Conservation (phyloP, 2,113 vertebrate species). For the Aviceda subcristata region DNA sequence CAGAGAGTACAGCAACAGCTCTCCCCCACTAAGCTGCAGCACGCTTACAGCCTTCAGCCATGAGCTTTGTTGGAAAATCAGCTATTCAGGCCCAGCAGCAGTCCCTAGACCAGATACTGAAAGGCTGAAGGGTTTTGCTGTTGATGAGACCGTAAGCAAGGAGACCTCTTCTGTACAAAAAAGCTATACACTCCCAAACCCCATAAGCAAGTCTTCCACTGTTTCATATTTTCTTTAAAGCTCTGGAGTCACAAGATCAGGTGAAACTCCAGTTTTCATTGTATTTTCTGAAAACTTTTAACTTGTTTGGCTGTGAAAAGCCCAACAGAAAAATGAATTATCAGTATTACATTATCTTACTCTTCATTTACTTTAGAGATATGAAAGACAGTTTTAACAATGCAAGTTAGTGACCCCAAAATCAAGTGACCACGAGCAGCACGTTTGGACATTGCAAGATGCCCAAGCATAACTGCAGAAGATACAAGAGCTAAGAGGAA, state of each 20-base stretch:
- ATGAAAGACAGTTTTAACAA: neutral
- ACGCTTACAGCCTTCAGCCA: neutral
- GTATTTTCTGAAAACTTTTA: neutral
- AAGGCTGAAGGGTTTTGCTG: neutral
- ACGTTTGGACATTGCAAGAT: neutral
- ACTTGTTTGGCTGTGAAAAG: neutral
- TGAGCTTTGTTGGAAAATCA: fast-evolving
- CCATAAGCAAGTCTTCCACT: neutral
- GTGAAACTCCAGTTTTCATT: neutral
- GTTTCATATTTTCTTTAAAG: neutral
- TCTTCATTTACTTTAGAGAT: neutral
- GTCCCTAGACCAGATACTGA: neutral
- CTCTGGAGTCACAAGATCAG: neutral
- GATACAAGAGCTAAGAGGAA: neutral
- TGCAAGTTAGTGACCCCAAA: neutral
- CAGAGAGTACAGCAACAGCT: neutral
- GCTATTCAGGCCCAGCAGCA: neutral
- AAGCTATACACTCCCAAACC: fast-evolving
- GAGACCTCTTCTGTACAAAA: neutral
- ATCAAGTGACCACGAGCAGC: neutral
- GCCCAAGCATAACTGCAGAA: neutral
- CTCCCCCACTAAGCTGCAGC: neutral
- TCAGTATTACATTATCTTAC: neutral
- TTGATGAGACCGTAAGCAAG: neutral
- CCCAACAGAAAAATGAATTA: neutral